phyloP scores from a whole-genome alignment of 2,113 vertebrate species.

The Oreocharis arfaki region DNA sequence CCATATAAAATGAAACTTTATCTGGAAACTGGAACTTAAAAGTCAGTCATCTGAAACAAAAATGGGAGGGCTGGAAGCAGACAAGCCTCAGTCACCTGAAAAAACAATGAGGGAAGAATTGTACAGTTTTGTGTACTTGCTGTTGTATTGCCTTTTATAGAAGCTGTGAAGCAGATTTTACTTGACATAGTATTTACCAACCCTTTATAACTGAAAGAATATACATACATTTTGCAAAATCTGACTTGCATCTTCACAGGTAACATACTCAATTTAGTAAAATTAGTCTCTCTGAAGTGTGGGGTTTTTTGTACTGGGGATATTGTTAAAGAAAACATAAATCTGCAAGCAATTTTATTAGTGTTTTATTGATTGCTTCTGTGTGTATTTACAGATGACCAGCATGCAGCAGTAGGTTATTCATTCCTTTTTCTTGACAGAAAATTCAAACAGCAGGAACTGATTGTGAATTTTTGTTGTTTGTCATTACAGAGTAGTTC shows the following conservation, averaged over 20 bases:
- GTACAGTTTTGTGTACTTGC: background rate
- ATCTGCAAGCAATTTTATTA: background rate
- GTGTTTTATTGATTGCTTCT: background rate
- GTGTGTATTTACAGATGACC: background rate
- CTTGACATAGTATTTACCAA: background rate
- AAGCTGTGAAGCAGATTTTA: background rate
- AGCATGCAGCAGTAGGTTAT: background rate
- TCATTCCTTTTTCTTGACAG: background rate
- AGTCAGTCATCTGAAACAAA: background rate
- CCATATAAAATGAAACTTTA: background rate
- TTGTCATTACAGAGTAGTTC: background rate
- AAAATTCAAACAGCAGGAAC: background rate
- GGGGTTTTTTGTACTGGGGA: background rate
- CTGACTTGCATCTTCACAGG: background rate
- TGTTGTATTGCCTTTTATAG: background rate
- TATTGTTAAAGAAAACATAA: background rate
- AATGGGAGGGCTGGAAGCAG: background rate
- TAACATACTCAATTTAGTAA: background rate
- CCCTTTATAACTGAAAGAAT: background rate
- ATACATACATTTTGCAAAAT: background rate
- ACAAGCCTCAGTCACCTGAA: background rate
- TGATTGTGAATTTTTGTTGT: background rate
- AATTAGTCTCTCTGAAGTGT: background rate
- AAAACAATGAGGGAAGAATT: background rate
- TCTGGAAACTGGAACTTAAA: background rate